phyloP scores from a whole-genome alignment of 2,113 vertebrate species.

The Salvelinus alpinus region DNA sequence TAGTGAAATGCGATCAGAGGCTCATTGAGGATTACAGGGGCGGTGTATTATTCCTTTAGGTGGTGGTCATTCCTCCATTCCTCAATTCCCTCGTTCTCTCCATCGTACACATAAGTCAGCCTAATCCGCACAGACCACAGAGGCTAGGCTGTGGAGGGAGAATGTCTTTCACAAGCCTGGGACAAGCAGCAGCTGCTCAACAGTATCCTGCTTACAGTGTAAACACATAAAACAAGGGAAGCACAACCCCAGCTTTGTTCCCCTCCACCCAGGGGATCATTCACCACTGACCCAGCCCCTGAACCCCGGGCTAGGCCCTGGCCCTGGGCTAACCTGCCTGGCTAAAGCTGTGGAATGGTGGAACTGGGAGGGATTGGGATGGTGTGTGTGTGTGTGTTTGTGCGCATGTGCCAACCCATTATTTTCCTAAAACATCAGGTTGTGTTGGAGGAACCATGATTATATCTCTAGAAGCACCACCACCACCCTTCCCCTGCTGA shows the following conservation, averaged over 20 bases:
- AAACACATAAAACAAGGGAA: slow-evolving; percentile 47
- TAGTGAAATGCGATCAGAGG: too few species aligned
- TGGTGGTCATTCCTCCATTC: background rate
- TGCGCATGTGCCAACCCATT: too few species aligned
- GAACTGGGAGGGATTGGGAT: too few species aligned
- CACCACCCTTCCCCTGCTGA: background rate
- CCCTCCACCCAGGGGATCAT: slow-evolving; percentile 16
- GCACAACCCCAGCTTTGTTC: slow-evolving; percentile 44
- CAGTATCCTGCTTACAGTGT: slow-evolving; percentile 48
- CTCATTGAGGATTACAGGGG: too few species aligned
- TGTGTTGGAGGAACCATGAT: too few species aligned
- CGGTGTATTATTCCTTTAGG: background rate
- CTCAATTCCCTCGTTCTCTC: background rate
- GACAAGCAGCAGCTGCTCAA: slow-evolving; percentile 56
- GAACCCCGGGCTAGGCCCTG: slow-evolving; percentile 3
- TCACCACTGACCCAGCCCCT: slow-evolving; percentile 13
- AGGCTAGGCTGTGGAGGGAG: background rate
- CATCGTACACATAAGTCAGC: background rate
- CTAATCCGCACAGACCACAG: background rate
- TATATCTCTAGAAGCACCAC: too few species aligned
- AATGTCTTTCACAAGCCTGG: slow-evolving; percentile 31
- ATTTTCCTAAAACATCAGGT: too few species aligned
- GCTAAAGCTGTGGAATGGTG: too few species aligned
- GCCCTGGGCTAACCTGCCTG: background rate
- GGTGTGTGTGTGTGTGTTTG: too few species aligned